Base-by-base conservation (phyloP, 2,113 vertebrate genomes). In the Epinephelus moara region DNA sequence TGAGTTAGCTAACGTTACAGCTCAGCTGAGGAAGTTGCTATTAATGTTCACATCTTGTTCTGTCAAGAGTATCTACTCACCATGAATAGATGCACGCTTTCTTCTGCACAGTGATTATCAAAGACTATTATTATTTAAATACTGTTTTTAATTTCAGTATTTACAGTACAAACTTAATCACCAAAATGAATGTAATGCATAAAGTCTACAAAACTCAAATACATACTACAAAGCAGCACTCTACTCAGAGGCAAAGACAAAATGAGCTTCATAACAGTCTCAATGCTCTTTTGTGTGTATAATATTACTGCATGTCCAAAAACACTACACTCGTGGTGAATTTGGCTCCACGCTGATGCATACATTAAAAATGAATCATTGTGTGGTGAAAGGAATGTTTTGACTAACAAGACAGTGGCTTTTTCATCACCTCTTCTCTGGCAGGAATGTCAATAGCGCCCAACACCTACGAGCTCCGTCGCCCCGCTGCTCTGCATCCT, bases 381-480 rank as follows among this genome's bases (percentile, higher is more conserved):
- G 75, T 88, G 75, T 14, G 47, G 30, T 53, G 75, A 80, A 71
- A 57, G 47, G 53, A 71, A 82, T 37, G 64, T 82, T 78, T 76
- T 85, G 80, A 87, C 55, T 71, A 88, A 89, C 80, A 70, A 82
- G 82, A 82, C 82, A 75, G 70, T 40, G 45, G 70, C 70, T 80
- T 78, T 77, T 82, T 90, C 80, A 79, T 84, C 88, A 82, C 63
- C 64, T 80, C 60, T 15, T 89, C 77, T 87, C 73, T 72, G 78
- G 75, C 64, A 80, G 70, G 74, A 80, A 89, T 80, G 85, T 82
- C 88, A 84, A 87, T 42, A 75, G 33, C 40, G 45, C 52, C 75
- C 12, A 21, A 85, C 84, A 87, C 71, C 81, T 85, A 88, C 75
- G 21, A 75, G 80, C 82, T 81, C 57, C 8, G 57, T 62, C 37